phyloP scores from a whole-genome alignment of 2,797 vertebrate genomes.

The Hipposideros larvatus region DNA sequence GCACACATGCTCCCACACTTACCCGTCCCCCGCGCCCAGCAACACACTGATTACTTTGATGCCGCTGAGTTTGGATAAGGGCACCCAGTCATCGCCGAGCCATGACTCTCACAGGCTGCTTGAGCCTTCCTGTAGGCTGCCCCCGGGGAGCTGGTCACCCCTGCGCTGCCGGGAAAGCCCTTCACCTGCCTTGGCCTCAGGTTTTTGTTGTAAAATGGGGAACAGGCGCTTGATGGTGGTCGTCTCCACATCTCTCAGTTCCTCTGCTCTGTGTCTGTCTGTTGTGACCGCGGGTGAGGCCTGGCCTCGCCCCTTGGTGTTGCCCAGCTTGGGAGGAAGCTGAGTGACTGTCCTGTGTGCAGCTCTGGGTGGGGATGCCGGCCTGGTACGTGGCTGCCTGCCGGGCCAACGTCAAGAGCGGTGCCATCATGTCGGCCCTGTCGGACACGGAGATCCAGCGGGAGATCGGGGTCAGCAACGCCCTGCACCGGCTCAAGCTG shows the following conservation, averaged over 20 bases:
- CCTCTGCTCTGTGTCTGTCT: neutral
- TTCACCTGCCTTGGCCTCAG: neutral
- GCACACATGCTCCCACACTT: neutral
- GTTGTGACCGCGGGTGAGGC: neutral
- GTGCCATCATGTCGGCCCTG: slow-evolving; percentile 98
- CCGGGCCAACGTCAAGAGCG: slow-evolving; percentile 97
- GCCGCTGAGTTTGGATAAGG: neutral
- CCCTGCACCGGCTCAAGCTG: slow-evolving; percentile 96
- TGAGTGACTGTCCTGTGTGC: slow-evolving; percentile 62
- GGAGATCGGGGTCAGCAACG: slow-evolving; percentile 98
- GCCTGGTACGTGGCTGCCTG: slow-evolving; percentile 98
- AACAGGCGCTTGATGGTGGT: neutral
- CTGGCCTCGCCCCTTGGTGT: neutral
- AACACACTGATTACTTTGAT: neutral
- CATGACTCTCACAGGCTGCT: neutral
- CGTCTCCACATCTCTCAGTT: neutral
- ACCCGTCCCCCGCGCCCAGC: neutral
- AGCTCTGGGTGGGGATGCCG: slow-evolving; percentile 99
- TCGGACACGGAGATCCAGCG: slow-evolving; percentile 98
- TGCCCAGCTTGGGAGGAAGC: neutral
- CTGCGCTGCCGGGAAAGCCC: neutral
- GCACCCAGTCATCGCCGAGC: neutral
- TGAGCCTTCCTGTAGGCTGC: neutral
- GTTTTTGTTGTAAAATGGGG: neutral
- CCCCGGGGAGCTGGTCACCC: neutral